Evolutionary conservation across 2,113 vertebrate genomes (phyloP).

Genomic region (Ophthalmotilapia sp.): DNA sequence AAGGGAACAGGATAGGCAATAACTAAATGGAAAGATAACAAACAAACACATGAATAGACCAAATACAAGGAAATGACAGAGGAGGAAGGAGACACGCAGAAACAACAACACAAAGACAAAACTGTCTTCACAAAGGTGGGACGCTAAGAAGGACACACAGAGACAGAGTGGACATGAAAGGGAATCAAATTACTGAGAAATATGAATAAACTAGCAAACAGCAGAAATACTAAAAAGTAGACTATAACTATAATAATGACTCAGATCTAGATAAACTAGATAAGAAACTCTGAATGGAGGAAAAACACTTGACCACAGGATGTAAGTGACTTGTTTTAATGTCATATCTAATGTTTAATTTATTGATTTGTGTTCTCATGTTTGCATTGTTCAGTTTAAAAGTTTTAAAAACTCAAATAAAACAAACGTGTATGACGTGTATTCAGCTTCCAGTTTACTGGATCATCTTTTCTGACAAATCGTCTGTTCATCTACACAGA

Average conservation of each 20-base stretch:
- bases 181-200: neutral
- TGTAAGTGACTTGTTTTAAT: neutral
- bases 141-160: neutral
- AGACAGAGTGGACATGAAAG: neutral
- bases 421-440: neutral
- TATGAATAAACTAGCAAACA: neutral
- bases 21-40: neutral
- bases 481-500: neutral
- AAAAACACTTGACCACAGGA: neutral
- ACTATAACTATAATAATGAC: neutral
- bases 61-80: neutral
- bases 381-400: neutral
- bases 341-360: neutral
- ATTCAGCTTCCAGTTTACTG: neutral
- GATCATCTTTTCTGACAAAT: neutral
- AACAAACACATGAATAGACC: neutral
- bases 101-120: neutral
- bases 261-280: neutral
- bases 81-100: accelerated
- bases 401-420: neutral
- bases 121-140: neutral
- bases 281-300: neutral
- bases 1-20: neutral
- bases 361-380: neutral
- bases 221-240: accelerated